Evolutionary conservation across 2,888 invertebrate genomes (phyloP).

Genomic region (Ditula angustiorana): DNA sequence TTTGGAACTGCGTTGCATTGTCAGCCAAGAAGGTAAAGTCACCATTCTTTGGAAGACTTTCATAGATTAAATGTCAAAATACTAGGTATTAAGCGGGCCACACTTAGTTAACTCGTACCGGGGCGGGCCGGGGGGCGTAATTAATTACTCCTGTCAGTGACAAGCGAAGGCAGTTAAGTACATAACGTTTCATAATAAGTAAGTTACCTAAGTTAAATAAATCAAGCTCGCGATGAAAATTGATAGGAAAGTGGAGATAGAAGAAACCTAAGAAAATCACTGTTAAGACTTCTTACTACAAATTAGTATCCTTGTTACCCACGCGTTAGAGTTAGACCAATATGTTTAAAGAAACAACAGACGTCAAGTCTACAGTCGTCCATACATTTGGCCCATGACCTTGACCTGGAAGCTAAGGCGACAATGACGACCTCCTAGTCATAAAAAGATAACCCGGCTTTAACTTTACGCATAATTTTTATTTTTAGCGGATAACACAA

Average conservation of each 20-base stretch:
- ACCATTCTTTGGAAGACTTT: conserved; percentile 36
- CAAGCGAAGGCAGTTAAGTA: conserved; percentile 72
- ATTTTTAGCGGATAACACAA: conserved; percentile 5
- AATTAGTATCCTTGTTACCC: too few species aligned
- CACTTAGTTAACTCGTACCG: conserved; percentile 76
- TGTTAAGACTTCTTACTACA: neutral
- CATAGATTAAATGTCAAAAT: conserved; percentile 67
- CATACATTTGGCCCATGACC: neutral
- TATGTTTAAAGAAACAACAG: too few species aligned
- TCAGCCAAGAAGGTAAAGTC: too few species aligned
- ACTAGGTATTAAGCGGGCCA: conserved; percentile 61
- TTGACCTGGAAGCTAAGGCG: neutral
- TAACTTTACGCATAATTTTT: conserved; percentile 6
- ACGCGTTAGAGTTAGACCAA: neutral
- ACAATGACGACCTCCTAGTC: neutral
- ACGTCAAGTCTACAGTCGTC: too few species aligned
- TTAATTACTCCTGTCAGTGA: conserved; percentile 80
- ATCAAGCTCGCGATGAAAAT: conserved; percentile 23
- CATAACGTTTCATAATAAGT: conserved; percentile 64
- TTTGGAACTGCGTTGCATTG: too few species aligned
- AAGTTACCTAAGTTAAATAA: conserved; percentile 49
- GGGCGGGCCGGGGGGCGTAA: conserved; percentile 62
- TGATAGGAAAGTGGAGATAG: conserved; percentile 5
- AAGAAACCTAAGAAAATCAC: neutral
- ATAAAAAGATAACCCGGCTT: neutral